These are phyloP conservation scores for Notechis scutatus DNA, from an alignment of 2,113 vertebrate species.

Conservation along the genomic window DNA sequence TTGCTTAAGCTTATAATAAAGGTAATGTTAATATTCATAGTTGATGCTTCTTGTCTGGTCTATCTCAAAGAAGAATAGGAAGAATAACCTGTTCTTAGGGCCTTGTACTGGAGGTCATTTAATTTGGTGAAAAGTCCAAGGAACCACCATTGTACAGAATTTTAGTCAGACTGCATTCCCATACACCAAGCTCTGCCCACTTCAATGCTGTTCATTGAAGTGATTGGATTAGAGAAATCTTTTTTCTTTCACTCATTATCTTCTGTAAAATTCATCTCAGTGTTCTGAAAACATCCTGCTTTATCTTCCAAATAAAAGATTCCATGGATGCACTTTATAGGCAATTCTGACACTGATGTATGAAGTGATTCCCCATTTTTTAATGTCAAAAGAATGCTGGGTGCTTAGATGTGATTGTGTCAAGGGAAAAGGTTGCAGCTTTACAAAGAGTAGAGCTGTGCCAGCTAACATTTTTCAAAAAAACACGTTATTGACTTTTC, in stretches of 20 bases:
- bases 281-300: background rate
- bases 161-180: background rate
- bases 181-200: background rate
- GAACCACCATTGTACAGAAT: background rate
- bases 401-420: background rate
- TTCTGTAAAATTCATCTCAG: background rate
- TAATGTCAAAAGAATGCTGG: background rate
- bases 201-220: background rate
- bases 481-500: background rate
- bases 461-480: background rate
- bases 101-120: background rate
- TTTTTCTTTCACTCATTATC: background rate
- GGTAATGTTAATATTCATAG: background rate
- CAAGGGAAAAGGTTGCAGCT: constrained; percentile 5
- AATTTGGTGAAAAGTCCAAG: background rate
- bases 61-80: background rate
- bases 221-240: background rate
- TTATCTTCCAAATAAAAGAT: constrained; percentile 10
- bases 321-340: background rate
- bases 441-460: background rate
- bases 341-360: background rate
- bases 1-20: background rate
- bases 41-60: background rate
- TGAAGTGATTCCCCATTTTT: background rate
- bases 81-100: background rate